phyloP scores from a whole-genome alignment of 2,113 vertebrate species.

The Martes martes region DNA sequence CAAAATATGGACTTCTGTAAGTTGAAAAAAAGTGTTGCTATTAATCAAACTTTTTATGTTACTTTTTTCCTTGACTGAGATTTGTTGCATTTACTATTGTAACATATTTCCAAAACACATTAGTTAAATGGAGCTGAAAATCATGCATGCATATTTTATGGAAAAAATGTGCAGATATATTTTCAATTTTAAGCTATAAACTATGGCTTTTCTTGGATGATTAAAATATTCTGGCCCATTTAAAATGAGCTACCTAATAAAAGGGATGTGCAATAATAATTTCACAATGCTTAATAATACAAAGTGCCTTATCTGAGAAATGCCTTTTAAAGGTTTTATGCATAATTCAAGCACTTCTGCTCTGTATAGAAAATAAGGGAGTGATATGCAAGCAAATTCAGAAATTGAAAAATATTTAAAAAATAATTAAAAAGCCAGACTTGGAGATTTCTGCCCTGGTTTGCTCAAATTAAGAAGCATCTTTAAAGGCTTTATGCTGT shows the following conservation, averaged over 20 bases:
- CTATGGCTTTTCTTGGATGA: constrained; percentile 76
- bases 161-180: constrained; percentile 73
- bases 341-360: constrained; percentile 68
- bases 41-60: constrained; percentile 73
- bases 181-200: constrained; percentile 78
- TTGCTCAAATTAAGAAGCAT: constrained; percentile 52
- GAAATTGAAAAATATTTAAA: constrained; percentile 40
- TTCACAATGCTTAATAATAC: constrained; percentile 77
- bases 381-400: neutral
- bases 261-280: constrained; percentile 77
- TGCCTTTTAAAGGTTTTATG: constrained; percentile 60
- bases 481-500: neutral
- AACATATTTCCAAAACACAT: constrained; percentile 81
- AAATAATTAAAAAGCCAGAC: constrained; percentile 1
- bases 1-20: constrained; percentile 70
- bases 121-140: constrained; percentile 84
- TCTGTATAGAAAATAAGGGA: constrained; percentile 64
- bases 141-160: constrained; percentile 81
- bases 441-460: neutral
- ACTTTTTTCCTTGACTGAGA: constrained; percentile 74
- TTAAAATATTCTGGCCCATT: constrained; percentile 82
- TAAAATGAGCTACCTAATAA: constrained; percentile 79
- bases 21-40: constrained; percentile 63
- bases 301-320: constrained; percentile 74
- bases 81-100: constrained; percentile 80